Evolutionary conservation across 2,888 invertebrate genomes (phyloP), one percentile per base, ranked within the genome.

Genomic region (Agonopterix arenella): DNA sequence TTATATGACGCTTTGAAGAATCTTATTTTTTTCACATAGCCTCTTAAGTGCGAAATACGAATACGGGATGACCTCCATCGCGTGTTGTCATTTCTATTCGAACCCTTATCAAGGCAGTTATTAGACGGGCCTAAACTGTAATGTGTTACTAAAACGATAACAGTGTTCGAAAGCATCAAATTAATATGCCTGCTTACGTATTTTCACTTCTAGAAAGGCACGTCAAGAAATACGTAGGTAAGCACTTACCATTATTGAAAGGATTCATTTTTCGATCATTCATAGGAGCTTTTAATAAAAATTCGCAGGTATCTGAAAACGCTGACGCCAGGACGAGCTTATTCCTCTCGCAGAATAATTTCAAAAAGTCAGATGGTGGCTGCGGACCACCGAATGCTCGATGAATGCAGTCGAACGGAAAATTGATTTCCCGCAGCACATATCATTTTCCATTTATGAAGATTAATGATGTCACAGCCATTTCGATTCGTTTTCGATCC

Each of bases 341-440:
- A 56, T 51, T 52, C 42, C 49, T 49, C 55, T 53, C 52, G 49
- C 46, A 46, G 44, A 48, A 56, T 54, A 50, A 50, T 45, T 47
- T 47, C 5, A 42, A 47, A 42, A 28, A 44, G 43, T 11, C 43
- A 73, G 76, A 77, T 68, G 67, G 68, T 67, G 64, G 70, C 67
- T 62, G 62, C 58, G 60, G 50, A 66, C 28, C 61, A 60, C 49
- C 64, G 70, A 68, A 68, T 66, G 61, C 65, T 69, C 75, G 67
- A 72, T 71, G 71, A 70, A 71, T 68, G 73, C 66, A 76, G 67
- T 64, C 70, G 56, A 60, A 66, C 71, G 74, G 74, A 70, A 82
- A 84, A 84, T 84, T 81, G 82, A 79, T 84, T 81, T 76, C 70
- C 75, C 68, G 70, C 64, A 66, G 60, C 74, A 71, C 69, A 73